These are phyloP conservation scores for Hylia prasina DNA, from an alignment of 2,113 vertebrate genomes.

Conservation along the genomic window DNA sequence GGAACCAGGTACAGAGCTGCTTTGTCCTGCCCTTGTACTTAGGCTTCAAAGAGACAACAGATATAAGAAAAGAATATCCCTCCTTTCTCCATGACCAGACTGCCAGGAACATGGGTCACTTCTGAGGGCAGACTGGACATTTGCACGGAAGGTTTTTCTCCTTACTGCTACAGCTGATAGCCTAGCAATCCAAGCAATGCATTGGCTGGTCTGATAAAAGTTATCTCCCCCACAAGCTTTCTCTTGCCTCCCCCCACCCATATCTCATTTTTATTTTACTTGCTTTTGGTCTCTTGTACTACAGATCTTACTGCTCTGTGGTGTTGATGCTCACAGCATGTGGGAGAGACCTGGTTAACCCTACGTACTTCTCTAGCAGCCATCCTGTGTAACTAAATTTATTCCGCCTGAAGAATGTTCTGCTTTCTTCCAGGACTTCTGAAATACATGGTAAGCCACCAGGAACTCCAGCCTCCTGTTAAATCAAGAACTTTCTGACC, in stretches of 20 bases:
- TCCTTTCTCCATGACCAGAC: neutral
- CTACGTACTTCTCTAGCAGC: neutral
- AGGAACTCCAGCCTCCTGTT: conserved; percentile 30
- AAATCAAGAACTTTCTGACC: conserved; percentile 34
- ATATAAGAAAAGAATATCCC: neutral
- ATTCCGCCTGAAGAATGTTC: conserved; percentile 25
- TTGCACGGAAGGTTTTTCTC: neutral
- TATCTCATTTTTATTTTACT: neutral
- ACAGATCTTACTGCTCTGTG: neutral
- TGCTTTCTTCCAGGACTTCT: conserved; percentile 28
- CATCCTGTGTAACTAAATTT: conserved; percentile 13
- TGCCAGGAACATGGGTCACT: neutral
- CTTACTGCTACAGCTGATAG: neutral
- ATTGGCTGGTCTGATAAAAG: neutral
- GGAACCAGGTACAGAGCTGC: neutral
- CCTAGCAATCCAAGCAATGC: neutral
- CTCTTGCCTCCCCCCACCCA: rapidly evolving
- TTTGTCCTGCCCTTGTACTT: neutral
- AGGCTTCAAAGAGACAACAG: neutral
- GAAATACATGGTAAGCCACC: neutral
- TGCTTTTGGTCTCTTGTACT: neutral
- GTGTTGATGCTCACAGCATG: conserved; percentile 8
- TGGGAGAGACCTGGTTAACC: conserved; percentile 19
- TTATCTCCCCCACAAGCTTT: neutral
- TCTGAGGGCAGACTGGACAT: neutral